Conservation (phyloP, 2,888 invertebrate species). For the Chromoteleia sp. region DNA sequence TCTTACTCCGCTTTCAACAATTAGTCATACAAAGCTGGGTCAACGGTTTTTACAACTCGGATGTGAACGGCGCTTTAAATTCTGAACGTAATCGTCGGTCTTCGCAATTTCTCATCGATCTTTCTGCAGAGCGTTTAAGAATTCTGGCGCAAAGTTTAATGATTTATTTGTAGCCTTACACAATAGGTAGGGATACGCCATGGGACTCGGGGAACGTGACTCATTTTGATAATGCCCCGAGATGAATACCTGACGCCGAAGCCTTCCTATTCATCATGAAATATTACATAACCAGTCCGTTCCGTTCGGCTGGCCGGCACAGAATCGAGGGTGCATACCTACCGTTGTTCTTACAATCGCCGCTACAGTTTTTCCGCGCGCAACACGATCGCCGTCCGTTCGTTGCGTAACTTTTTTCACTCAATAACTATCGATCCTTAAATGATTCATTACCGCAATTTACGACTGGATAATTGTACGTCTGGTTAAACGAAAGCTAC, state of each 20-base stretch:
- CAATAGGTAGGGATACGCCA: constrained; percentile 36
- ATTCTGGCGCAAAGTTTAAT: background rate
- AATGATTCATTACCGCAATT: constrained; percentile 37
- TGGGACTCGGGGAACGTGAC: constrained; percentile 43
- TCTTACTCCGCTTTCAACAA: too few species aligned
- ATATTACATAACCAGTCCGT: constrained; percentile 58
- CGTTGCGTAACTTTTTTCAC: constrained; percentile 40
- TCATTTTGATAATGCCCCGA: constrained; percentile 62
- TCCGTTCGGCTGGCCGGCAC: constrained; percentile 44
- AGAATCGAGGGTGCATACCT: constrained; percentile 58
- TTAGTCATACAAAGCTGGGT: too few species aligned
- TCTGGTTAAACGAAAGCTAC: background rate
- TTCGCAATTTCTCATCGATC: too few species aligned
- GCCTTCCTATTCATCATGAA: constrained; percentile 57
- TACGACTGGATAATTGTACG: background rate
- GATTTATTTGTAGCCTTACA: constrained; percentile 28
- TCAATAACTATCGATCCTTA: constrained; percentile 40
- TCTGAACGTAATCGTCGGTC: too few species aligned
- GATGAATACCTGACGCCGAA: constrained; percentile 56
- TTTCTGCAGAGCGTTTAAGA: constrained; percentile 4
- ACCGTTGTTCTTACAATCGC: constrained; percentile 33
- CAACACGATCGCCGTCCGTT: constrained; percentile 7
- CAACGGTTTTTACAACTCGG: too few species aligned
- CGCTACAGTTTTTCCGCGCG: constrained; percentile 44
- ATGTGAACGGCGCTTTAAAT: too few species aligned